phyloP scores from a whole-genome alignment of 2,888 invertebrate genomes.

The Epinotia nisella region DNA sequence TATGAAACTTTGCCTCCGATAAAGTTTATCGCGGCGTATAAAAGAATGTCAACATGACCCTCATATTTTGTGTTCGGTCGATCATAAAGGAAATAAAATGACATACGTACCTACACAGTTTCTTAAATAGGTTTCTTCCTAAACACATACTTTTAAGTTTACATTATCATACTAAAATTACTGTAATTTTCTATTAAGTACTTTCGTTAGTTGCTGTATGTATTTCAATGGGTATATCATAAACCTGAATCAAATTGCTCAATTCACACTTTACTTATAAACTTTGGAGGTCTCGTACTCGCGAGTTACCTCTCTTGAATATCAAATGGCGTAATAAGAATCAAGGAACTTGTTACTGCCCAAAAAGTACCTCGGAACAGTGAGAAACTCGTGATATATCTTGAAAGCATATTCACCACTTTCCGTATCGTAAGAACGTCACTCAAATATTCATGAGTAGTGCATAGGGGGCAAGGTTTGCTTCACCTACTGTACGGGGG shows the following conservation, averaged over 20 bases:
- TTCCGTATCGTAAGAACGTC: conserved; percentile 63
- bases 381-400: conserved; percentile 43
- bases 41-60: conserved; percentile 61
- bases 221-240: neutral
- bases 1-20: conserved; percentile 56
- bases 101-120: conserved; percentile 50
- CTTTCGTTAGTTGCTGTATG: neutral
- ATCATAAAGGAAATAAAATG: conserved; percentile 60
- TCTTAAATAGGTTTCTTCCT: conserved; percentile 7
- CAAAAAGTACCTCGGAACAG: conserved; percentile 40
- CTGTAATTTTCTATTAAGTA: neutral
- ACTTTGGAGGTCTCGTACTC: conserved; percentile 34
- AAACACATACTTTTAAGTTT: neutral
- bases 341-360: conserved; percentile 43
- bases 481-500: conserved; percentile 57
- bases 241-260: conserved; percentile 29
- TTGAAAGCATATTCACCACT: conserved; percentile 64
- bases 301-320: conserved; percentile 42
- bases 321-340: conserved; percentile 44
- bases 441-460: conserved; percentile 76
- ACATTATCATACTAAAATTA: neutral
- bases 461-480: conserved; percentile 67
- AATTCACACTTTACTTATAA: conserved; percentile 32
- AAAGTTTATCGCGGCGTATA: conserved; percentile 59
- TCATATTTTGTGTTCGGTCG: conserved; percentile 60